Evolutionary conservation across 2,797 vertebrate genomes (phyloP).

Genomic region (Triplophysa yarkandensis): DNA sequence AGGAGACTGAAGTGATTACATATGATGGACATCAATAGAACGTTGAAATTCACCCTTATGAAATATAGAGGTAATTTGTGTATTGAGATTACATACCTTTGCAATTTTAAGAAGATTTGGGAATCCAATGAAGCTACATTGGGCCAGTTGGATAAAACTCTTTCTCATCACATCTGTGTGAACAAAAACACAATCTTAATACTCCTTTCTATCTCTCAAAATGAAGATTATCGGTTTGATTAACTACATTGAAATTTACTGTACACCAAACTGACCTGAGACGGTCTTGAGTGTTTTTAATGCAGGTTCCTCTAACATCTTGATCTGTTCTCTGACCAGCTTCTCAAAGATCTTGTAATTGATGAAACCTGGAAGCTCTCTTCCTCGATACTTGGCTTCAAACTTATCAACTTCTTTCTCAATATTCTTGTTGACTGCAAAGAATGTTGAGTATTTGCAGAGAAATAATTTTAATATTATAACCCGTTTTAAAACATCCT

Average conservation of each 20-base stretch:
- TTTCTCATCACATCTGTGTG: constrained; percentile 74
- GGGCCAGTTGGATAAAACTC: constrained; percentile 68
- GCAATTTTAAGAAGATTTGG: constrained; percentile 75
- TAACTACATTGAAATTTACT: not conserved
- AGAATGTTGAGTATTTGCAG: not conserved
- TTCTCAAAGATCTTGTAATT: constrained; percentile 84
- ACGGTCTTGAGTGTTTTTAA: constrained; percentile 70
- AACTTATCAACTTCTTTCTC: constrained; percentile 62
- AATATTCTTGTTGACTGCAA: constrained; percentile 67
- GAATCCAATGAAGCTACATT: constrained; percentile 75
- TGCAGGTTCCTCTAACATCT: constrained; percentile 79
- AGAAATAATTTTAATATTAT: not conserved
- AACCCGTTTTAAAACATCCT: no score
- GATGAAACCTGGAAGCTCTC: constrained; percentile 84
- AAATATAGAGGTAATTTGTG: not conserved
- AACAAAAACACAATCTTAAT: not conserved
- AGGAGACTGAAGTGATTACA: not conserved
- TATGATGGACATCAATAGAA: not conserved
- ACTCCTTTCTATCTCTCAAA: not conserved
- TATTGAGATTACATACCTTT: constrained; percentile 71
- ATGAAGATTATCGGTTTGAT: not conserved
- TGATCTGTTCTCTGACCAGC: constrained; percentile 78
- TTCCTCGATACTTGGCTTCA: constrained; percentile 77
- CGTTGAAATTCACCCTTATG: no score
- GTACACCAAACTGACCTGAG: constrained; percentile 61